A percentile compares a stretch with the other conserved stretches of the same genome.
phyloP scores from a whole-genome alignment of 2,113 vertebrate genomes.

The Nicator chloris region DNA sequence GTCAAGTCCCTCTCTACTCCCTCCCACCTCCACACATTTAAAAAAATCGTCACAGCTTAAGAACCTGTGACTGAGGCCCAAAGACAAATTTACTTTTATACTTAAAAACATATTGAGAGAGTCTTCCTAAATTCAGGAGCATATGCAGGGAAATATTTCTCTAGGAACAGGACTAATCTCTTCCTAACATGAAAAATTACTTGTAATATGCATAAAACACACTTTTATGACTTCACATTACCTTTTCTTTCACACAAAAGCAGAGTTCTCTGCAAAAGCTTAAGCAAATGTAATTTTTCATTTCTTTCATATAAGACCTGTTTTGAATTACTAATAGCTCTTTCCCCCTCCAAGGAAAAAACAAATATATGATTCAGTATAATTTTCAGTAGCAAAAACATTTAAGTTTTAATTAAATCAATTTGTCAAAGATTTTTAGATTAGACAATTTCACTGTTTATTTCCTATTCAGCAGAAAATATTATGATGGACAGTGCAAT shows the following conservation, averaged over 20 bases:
- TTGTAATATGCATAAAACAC: background rate
- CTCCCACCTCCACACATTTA: background rate
- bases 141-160: background rate
- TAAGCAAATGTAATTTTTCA: background rate
- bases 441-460: background rate
- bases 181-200: background rate
- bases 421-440: constrained; percentile 23
- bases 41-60: background rate
- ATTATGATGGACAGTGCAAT: background rate
- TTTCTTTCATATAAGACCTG: background rate
- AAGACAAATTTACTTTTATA: background rate
- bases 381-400: background rate
- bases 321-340: background rate
- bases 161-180: background rate
- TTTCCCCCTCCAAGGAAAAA: background rate
- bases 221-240: background rate
- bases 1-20: background rate
- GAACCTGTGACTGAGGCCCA: background rate
- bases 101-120: background rate
- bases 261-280: background rate
- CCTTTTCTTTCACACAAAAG: background rate
- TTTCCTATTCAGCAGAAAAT: background rate
- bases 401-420: constrained; percentile 23
- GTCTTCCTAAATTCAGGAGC: background rate
- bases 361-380: background rate